These are phyloP conservation scores for Urocynchramus pylzowi DNA, from an alignment of 2,113 vertebrate genomes.

Conservation along the genomic window DNA sequence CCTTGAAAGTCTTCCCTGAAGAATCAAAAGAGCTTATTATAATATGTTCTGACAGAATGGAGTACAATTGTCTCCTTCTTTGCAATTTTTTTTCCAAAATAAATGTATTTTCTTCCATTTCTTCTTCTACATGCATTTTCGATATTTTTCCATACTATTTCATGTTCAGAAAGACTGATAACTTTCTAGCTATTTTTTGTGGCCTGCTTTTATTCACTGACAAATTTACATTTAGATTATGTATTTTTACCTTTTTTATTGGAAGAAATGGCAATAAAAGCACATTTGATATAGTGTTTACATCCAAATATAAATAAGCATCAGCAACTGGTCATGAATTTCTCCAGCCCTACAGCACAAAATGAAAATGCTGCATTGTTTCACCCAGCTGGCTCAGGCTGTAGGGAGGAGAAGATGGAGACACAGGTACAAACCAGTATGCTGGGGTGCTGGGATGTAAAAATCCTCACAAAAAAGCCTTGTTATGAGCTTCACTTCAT, in stretches of 20 bases:
- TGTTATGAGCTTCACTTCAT: not conserved
- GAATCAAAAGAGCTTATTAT: not conserved
- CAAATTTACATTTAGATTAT: not conserved
- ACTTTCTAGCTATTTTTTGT: not conserved
- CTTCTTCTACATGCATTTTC: not conserved
- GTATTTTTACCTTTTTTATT: not conserved
- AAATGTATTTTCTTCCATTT: not conserved
- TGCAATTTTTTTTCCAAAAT: not conserved
- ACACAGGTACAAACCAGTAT: not conserved
- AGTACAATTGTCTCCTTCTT: not conserved
- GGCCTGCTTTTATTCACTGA: not conserved
- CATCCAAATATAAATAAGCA: not conserved
- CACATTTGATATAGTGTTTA: not conserved
- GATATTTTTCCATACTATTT: not conserved
- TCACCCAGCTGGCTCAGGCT: not conserved
- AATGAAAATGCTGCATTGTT: not conserved
- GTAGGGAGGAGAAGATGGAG: rapidly evolving
- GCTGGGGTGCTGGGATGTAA: not conserved
- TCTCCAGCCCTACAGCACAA: not conserved
- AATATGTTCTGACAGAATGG: not conserved
- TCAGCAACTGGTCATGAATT: not conserved
- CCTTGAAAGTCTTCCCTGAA: not conserved
- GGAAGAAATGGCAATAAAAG: not conserved
- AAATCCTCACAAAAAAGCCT: not conserved
- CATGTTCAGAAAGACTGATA: not conserved